Base-by-base conservation (phyloP, 2,113 vertebrate genomes). In the Channa maculata region DNA sequence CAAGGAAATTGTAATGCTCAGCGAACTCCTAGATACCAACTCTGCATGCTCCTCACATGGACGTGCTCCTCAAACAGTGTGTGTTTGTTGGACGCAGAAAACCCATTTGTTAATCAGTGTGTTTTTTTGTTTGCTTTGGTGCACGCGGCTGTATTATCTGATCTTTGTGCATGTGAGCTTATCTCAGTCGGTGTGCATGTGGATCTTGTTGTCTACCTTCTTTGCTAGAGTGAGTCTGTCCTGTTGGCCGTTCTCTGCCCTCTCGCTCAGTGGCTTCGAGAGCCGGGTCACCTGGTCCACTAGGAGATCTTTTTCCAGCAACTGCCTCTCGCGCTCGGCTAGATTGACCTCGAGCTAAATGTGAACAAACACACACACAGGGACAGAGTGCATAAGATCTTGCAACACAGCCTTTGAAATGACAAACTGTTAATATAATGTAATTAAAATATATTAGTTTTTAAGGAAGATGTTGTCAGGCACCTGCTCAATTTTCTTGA, bases 401-500 rank as follows among this genome's bases (percentile, higher is more conserved):
- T 33, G 14, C 8, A 41, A 76, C 71, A 34, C 71, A 34, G 11
- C 33, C 58, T 38, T 46, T 13, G 24, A 24, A 24, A 24, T 5
- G 4, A 46, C 3, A 38, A 57, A 14, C 9, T 34, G 24, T 6
- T 0, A 8, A 6, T 41, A 41, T 41, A 41, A 41, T 41, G 39
- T 41, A 41, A 5, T 4, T 41, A 41, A 41, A 5, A 5, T 41
- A 41, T 41, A 1, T 24, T 24, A 5, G 6, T 41, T 41, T 41
- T 3, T 53, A 15, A 12, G 51, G 12, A 45, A 12, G 11, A 6
- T 88, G 8, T 52, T 58, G 39, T 6, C 0, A 1, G 4, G 2
- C 83, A 98, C 98, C 96, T 93, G 85, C 53, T 98, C 91, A 5
- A 95, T 92, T 92, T 95, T 98, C 82, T 93, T 91, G 33, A 93